Percentiles rank a stretch among this genome's conserved stretches.
These are phyloP conservation scores for Chloropsis hardwickii DNA, from an alignment of 2,113 vertebrate species.

Conservation along the genomic window DNA sequence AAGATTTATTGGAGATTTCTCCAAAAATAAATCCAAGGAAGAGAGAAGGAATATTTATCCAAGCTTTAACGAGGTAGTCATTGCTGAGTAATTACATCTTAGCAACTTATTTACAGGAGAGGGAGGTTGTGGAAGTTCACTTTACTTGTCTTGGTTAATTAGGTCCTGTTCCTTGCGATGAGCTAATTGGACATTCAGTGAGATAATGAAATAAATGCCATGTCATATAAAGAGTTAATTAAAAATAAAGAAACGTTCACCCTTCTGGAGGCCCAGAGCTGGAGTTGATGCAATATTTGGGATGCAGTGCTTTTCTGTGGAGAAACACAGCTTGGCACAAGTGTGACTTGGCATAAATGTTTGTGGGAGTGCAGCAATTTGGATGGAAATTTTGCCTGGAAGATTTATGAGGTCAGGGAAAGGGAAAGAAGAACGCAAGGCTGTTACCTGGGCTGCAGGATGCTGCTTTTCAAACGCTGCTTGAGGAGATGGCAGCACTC, in stretches of 20 bases:
- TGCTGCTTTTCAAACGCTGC: not conserved
- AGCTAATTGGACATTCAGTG: slow-evolving; percentile 43
- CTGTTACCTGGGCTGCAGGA: not conserved
- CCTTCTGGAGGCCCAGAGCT: not conserved
- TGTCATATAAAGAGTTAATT: slow-evolving; percentile 52
- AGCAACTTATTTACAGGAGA: slow-evolving; percentile 12
- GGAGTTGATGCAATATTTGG: slow-evolving; percentile 12
- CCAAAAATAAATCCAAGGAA: not conserved
- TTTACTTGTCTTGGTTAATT: slow-evolving; percentile 44
- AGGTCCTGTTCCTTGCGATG: not conserved
- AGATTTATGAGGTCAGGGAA: slow-evolving; percentile 47
- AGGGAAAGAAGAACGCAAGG: not conserved
- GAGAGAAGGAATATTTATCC: not conserved
- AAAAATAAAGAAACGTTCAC: not conserved
- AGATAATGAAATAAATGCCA: slow-evolving; percentile 46
- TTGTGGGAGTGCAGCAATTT: not conserved
- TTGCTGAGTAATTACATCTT: not conserved
- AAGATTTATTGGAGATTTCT: not conserved
- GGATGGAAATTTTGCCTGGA: slow-evolving; percentile 17
- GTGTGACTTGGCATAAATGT: slow-evolving; percentile 58
- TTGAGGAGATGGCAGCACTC: not conserved
- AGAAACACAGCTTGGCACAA: not conserved
- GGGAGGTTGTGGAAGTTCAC: slow-evolving; percentile 26
- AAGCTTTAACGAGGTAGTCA: not conserved
- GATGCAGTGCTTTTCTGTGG: slow-evolving; percentile 6